phyloP scores from a whole-genome alignment of 2,797 vertebrate genomes.

The Neomorphus geoffroyi region DNA sequence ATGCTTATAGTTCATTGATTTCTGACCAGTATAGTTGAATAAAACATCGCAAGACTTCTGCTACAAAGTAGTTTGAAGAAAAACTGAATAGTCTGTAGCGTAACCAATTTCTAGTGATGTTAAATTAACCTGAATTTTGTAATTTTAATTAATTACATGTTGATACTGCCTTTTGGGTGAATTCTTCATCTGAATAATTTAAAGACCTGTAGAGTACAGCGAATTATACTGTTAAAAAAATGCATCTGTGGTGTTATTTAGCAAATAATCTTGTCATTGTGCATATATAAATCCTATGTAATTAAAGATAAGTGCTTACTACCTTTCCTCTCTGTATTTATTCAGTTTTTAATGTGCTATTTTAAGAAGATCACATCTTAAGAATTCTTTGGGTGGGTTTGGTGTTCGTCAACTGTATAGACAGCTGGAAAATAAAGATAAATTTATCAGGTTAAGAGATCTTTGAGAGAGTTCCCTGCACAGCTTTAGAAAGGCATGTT shows the following conservation, averaged over 20 bases:
- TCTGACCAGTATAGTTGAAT: neutral
- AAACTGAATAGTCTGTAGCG: neutral
- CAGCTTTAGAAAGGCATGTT: neutral
- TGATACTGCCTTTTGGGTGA: slow-evolving; percentile 1
- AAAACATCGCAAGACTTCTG: neutral
- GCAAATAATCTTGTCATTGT: neutral
- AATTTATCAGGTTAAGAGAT: slow-evolving; percentile 24
- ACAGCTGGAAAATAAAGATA: slow-evolving; percentile 45
- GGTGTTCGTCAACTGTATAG: neutral
- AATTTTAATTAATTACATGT: neutral
- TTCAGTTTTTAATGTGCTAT: neutral
- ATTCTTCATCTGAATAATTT: neutral
- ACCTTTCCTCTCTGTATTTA: neutral
- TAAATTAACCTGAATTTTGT: neutral
- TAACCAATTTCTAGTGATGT: neutral
- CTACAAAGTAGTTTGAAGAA: neutral
- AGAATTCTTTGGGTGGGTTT: neutral
- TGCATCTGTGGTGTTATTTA: slow-evolving; percentile 27
- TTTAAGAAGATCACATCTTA: slow-evolving; percentile 13
- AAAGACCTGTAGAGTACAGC: neutral
- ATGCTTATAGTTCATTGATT: neutral
- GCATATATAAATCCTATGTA: slow-evolving; percentile 5
- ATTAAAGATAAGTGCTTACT: slow-evolving; percentile 11
- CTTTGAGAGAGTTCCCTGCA: neutral
- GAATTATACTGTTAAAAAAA: neutral